Evolutionary conservation across 1,140 invertebrate species (phyloP).

Genomic region (Spodoptera litura): DNA sequence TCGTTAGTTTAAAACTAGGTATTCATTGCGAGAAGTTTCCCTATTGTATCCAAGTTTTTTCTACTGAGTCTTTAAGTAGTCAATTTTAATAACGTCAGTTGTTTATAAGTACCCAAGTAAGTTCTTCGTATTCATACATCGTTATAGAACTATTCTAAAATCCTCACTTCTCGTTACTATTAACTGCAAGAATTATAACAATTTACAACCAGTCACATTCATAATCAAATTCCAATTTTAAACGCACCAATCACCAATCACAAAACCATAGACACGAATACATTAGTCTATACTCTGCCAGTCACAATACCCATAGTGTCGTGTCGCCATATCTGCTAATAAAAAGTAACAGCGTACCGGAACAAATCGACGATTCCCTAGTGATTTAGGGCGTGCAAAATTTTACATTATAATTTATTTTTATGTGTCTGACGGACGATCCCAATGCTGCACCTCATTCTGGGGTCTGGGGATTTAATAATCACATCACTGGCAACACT

Average conservation of each 20-base stretch:
- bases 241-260: not conserved
- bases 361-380: slow-evolving; percentile 72
- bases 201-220: too few species aligned
- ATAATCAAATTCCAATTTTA: too few species aligned
- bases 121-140: too few species aligned
- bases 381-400: slow-evolving; percentile 74
- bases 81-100: too few species aligned
- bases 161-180: too few species aligned
- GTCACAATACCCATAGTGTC: slow-evolving; percentile 47
- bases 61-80: too few species aligned
- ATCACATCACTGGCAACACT: slow-evolving; percentile 62
- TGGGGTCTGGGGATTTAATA: slow-evolving; percentile 67
- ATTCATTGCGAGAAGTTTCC: too few species aligned
- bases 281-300: slow-evolving; percentile 14
- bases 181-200: too few species aligned
- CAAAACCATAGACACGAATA: not conserved
- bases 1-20: too few species aligned
- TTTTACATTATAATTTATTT: slow-evolving; percentile 83
- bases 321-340: slow-evolving; percentile 62
- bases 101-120: too few species aligned
- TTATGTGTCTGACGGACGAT: slow-evolving; percentile 69
- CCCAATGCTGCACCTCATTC: slow-evolving; percentile 55
- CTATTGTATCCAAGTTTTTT: too few species aligned
- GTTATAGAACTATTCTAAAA: too few species aligned
- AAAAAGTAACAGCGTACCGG: slow-evolving; percentile 72